Evolutionary conservation across 2,888 invertebrate species (phyloP).

Genomic region (Eristalinus aeneus): DNA sequence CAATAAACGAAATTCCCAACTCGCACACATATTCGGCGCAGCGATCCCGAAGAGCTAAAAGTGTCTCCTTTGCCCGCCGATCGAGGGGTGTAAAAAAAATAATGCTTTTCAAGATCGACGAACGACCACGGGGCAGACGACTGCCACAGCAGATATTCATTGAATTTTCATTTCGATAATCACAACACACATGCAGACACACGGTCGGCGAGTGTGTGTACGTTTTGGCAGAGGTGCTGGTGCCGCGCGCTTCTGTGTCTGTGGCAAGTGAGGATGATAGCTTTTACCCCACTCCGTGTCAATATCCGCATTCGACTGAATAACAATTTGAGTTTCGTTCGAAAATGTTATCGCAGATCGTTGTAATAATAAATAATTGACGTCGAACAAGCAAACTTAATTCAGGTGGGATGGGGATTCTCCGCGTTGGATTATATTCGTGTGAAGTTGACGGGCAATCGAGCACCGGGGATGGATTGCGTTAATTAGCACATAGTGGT

Average conservation of each 20-base stretch:
- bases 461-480: neutral
- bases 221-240: constrained; percentile 24
- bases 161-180: neutral
- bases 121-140: constrained; percentile 2
- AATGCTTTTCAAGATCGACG: constrained; percentile 11
- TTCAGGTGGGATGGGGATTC: constrained; percentile 1
- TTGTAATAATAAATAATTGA: constrained; percentile 35
- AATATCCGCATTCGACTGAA: constrained; percentile 3
- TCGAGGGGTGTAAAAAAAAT: neutral
- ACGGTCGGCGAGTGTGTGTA: neutral
- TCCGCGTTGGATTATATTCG: neutral
- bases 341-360: constrained; percentile 27
- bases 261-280: neutral
- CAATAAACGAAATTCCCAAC: neutral
- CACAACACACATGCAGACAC: neutral
- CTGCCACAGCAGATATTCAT: neutral
- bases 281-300: neutral
- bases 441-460: neutral
- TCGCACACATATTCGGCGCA: neutral
- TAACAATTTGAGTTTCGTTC: constrained; percentile 10
- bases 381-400: neutral
- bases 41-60: neutral
- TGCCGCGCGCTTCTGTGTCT: neutral
- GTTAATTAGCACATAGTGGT: constrained; percentile 3
- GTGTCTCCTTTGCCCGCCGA: neutral